These are phyloP conservation scores for Acanthosepion pharaonis DNA, from an alignment of 2,888 invertebrate species.

Conservation along the genomic window DNA sequence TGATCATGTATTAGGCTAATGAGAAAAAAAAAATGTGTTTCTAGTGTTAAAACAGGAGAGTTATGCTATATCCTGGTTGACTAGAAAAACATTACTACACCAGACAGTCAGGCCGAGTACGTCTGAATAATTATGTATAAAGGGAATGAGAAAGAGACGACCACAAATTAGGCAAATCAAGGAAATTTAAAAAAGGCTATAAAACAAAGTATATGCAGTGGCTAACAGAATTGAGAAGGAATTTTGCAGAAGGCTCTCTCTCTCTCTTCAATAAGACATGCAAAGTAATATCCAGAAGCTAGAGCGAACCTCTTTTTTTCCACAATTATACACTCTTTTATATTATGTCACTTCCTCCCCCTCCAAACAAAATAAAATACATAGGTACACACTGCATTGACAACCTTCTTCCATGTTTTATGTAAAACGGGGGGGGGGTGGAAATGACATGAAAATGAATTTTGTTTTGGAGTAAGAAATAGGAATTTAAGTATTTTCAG, in stretches of 20 bases:
- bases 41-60: neutral
- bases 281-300: neutral
- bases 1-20: constrained; percentile 5
- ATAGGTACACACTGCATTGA: neutral
- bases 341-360: neutral
- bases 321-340: neutral
- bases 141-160: neutral
- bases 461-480: neutral
- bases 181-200: neutral
- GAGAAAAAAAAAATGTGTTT: too few species aligned
- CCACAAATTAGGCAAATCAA: neutral
- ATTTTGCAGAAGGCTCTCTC: neutral
- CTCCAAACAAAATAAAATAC: neutral
- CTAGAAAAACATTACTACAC: neutral
- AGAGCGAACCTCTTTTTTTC: neutral
- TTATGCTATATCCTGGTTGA: neutral
- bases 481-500: neutral
- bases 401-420: neutral
- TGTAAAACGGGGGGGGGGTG: neutral
- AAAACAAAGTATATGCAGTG: neutral
- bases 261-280: neutral
- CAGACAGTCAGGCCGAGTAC: neutral
- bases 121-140: neutral
- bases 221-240: neutral
- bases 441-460: neutral